Conservation (phyloP, 2,797 vertebrate species). For the Clarias pachynema region DNA sequence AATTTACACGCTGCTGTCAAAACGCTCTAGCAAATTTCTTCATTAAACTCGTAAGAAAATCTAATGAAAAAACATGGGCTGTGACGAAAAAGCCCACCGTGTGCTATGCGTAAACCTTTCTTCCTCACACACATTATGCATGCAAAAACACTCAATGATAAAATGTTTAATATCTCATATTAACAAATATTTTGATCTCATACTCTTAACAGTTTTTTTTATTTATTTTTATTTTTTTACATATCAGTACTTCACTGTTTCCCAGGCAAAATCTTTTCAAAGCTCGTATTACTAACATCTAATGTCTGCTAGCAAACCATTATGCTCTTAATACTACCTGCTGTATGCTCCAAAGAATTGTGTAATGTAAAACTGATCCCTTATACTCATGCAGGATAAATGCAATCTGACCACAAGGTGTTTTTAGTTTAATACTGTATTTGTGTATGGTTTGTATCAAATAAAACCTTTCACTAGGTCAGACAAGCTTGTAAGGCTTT, state of each 20-base stretch:
- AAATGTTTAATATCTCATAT: neutral
- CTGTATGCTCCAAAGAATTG: neutral
- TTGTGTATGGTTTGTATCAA: slow-evolving; percentile 53
- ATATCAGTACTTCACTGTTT: neutral
- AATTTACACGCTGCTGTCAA: neutral
- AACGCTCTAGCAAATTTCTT: neutral
- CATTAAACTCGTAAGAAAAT: neutral
- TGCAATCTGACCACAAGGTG: neutral
- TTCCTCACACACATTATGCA: neutral
- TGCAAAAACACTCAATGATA: neutral
- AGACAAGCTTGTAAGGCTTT: slow-evolving; percentile 47
- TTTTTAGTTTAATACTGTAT: neutral
- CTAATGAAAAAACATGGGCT: neutral
- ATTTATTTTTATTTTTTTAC: neutral
- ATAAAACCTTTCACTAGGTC: slow-evolving; percentile 60
- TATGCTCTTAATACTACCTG: neutral
- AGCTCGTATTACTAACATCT: neutral
- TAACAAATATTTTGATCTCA: no score
- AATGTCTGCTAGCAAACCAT: neutral
- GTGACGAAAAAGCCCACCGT: neutral
- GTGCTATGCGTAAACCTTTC: neutral
- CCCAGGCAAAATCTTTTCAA: neutral
- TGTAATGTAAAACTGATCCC: neutral
- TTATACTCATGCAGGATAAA: neutral
- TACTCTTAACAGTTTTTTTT: neutral